Percentiles rank a stretch among this genome's conserved stretches.
Conservation (phyloP, 2,888 invertebrate species). For the Hypomecis atomaria region DNA sequence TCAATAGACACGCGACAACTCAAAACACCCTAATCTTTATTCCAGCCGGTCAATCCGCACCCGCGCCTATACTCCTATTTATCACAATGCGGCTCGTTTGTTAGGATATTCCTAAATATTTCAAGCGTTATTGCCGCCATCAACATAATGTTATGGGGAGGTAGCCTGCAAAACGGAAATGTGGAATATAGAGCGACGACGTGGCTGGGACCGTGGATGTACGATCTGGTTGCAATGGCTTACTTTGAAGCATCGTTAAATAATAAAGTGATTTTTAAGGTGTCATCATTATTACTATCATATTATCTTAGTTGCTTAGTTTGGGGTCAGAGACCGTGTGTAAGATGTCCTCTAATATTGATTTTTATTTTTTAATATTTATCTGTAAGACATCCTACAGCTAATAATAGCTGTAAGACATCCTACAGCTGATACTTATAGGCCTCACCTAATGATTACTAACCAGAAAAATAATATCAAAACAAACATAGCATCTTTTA, state of each 20-base stretch:
- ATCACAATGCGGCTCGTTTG: constrained; percentile 77
- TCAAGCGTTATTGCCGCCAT: constrained; percentile 82
- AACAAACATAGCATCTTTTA: too few species aligned
- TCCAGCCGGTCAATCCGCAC: constrained; percentile 75
- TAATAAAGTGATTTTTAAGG: too few species aligned
- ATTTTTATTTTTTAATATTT: too few species aligned
- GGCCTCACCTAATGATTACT: too few species aligned
- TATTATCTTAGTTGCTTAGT: too few species aligned
- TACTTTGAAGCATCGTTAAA: neutral
- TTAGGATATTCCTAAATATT: constrained; percentile 84
- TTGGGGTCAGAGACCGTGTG: too few species aligned
- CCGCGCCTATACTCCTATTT: constrained; percentile 68
- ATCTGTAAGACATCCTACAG: too few species aligned
- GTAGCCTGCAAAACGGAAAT: constrained; percentile 83
- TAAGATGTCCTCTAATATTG: too few species aligned
- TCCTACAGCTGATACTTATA: too few species aligned
- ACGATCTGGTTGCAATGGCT: neutral
- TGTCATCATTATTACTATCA: too few species aligned
- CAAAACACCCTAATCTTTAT: constrained; percentile 64
- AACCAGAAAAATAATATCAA: too few species aligned
- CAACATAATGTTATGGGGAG: constrained; percentile 84
- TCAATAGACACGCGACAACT: constrained; percentile 4
- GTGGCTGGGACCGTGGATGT: constrained; percentile 51
- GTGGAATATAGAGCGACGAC: constrained; percentile 76
- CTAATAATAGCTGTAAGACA: too few species aligned